phyloP scores from a whole-genome alignment of 2,113 vertebrate genomes.

The Elachura formosa region DNA sequence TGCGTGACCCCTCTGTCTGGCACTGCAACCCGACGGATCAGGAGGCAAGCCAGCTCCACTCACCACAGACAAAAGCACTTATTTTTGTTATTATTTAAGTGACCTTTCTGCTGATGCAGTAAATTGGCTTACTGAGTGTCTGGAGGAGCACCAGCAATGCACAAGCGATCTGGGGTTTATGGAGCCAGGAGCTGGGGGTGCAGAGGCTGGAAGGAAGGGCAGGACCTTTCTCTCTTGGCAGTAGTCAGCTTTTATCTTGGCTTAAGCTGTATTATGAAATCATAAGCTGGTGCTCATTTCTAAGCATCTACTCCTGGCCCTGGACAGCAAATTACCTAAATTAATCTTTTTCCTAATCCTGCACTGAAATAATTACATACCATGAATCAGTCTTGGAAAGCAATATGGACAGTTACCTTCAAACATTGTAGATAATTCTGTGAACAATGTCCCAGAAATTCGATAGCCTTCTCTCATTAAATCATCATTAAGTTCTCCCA shows the following conservation, averaged over 20 bases:
- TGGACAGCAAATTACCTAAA: not conserved
- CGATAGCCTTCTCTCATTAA: not conserved
- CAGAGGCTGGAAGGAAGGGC: not conserved
- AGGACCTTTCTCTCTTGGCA: not conserved
- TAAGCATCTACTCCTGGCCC: not conserved
- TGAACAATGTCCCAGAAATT: not conserved
- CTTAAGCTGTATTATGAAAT: not conserved
- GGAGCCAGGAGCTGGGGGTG: not conserved
- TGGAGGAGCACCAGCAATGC: not conserved
- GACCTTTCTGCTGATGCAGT: not conserved
- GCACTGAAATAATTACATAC: not conserved
- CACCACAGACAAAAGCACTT: not conserved
- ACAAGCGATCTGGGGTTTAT: not conserved
- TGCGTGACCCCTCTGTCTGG: not conserved
- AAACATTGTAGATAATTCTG: not conserved
- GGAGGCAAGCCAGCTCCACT: not conserved
- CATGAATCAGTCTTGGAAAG: not conserved
- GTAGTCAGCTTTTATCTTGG: not conserved
- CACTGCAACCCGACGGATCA: rapidly evolving
- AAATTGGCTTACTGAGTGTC: not conserved
- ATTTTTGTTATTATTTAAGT: not conserved
- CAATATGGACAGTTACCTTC: not conserved
- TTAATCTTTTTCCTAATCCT: constrained; percentile 28
- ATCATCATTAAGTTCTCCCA: not conserved
- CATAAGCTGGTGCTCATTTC: not conserved